phyloP scores from a whole-genome alignment of 2,797 vertebrate species.

The Pyrocephalus nanus region DNA sequence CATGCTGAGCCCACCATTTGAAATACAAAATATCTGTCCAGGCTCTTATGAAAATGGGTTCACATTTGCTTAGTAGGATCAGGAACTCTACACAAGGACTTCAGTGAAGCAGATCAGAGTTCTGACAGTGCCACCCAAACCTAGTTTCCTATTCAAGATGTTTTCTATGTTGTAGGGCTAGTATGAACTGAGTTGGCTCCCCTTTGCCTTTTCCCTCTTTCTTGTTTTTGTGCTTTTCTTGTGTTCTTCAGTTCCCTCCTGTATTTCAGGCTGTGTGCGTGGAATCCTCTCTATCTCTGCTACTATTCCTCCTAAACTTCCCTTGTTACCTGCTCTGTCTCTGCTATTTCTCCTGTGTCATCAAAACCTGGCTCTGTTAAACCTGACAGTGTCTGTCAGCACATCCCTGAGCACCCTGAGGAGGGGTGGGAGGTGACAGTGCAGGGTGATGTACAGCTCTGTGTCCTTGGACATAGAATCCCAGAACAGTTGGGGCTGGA shows the following conservation, averaged over 20 bases:
- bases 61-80: neutral
- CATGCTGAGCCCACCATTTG: fast-evolving
- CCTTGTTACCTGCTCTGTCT: slow-evolving; percentile 74
- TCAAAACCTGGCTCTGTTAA: slow-evolving; percentile 69
- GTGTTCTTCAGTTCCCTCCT: neutral
- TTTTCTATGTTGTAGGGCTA: neutral
- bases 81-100: neutral
- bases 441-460: slow-evolving; percentile 54
- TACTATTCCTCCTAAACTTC: slow-evolving; percentile 74
- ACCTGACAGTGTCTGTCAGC: slow-evolving; percentile 76
- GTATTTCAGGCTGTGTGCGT: neutral
- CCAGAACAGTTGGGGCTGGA: fast-evolving
- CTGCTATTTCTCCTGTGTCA: slow-evolving; percentile 75
- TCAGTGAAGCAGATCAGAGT: neutral
- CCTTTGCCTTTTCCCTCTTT: neutral
- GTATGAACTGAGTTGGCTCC: neutral
- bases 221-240: neutral
- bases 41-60: neutral
- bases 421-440: slow-evolving; percentile 30
- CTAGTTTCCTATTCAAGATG: neutral
- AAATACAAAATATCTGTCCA: neutral
- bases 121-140: neutral
- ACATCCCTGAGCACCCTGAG: slow-evolving; percentile 55
- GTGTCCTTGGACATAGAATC: slow-evolving; percentile 27
- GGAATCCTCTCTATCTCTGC: slow-evolving; percentile 28